Evolutionary conservation across 2,888 invertebrate genomes (phyloP), one percentile per base, ranked within the genome.

Genomic region (Pristionchus fissidentatus): DNA sequence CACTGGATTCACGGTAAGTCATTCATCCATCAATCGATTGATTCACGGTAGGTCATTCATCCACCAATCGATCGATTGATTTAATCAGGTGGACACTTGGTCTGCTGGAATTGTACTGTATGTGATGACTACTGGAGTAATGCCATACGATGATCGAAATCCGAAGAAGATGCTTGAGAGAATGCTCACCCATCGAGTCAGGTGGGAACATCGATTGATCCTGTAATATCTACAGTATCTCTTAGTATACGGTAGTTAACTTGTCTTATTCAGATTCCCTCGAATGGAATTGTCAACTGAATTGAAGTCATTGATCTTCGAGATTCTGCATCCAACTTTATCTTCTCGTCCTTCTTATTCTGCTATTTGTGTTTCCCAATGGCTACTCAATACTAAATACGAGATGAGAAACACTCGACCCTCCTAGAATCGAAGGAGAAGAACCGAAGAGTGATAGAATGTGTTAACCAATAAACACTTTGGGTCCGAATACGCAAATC

Each of bases 91-190:
- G 0, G 96, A 96, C 92, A 94, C 96, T 90, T 96, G 96, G 96
- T 95, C 96, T 1, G 92, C 97, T 87, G 96, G 94, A 0, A 92
- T 93, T 55, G 95, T 96, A 80, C 93, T 96, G 5, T 96, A 95
- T 92, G 95, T 96, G 49, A 95, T 96, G 95, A 93, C 93, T 86
- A 91, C 87, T 43, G 90, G 90, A 55, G 83, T 88, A 46, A 90
- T 90, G 90, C 90, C 90, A 3, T 90, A 87, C 79, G 89, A 90
- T 83, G 90, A 90, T 73, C 86, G 88, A 26, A 85, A 89, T 70
- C 87, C 87, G 55, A 83, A 83, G 73, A 85, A 86, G 60, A 88
- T 88, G 89, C 82, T 89, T 49, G 86, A 86, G 49, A 80, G 85
- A 62, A 87, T 87, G 82, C 49, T 86, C 41, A 81, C 85, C 0